Conservation (phyloP, 2,113 vertebrate genomes). For the Lethenteron camtschaticum region DNA sequence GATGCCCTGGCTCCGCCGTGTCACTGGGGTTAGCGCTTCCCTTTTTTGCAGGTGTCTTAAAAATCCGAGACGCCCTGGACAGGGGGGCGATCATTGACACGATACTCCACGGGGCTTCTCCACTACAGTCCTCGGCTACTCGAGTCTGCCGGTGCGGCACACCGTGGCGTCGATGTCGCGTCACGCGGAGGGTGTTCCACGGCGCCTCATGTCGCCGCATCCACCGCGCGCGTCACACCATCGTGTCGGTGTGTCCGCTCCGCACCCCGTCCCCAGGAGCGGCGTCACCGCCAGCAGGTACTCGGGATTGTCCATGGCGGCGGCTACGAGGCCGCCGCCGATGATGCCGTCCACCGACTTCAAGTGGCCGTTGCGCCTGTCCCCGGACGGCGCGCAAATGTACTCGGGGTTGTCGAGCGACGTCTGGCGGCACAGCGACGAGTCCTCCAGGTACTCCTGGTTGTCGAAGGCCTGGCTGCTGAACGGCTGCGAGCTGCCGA, state of each 20-base stretch:
- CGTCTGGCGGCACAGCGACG: background rate
- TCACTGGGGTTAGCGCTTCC: no score
- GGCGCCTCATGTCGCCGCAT: background rate
- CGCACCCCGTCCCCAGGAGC: background rate
- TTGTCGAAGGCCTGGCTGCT: background rate
- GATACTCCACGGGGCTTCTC: no score
- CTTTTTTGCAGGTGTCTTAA: no score
- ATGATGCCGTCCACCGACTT: background rate
- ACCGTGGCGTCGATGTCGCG: no score
- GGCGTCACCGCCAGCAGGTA: background rate
- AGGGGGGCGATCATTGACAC: no score
- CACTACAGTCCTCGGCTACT: no score
- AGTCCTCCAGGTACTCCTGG: constrained; percentile 1
- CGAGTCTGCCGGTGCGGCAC: no score
- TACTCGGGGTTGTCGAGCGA: constrained; percentile 3
- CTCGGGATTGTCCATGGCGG: background rate
- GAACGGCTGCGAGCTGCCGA: background rate
- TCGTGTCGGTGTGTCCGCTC: background rate
- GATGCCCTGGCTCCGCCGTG: no score
- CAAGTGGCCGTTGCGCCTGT: background rate
- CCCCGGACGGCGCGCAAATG: background rate
- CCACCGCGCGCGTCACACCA: background rate
- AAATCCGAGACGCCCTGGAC: no score
- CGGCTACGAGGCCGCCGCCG: no score
- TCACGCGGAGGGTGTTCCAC: no score